Evolutionary conservation across 2,113 vertebrate species (phyloP).

Genomic region (Rattus norvegicus): DNA sequence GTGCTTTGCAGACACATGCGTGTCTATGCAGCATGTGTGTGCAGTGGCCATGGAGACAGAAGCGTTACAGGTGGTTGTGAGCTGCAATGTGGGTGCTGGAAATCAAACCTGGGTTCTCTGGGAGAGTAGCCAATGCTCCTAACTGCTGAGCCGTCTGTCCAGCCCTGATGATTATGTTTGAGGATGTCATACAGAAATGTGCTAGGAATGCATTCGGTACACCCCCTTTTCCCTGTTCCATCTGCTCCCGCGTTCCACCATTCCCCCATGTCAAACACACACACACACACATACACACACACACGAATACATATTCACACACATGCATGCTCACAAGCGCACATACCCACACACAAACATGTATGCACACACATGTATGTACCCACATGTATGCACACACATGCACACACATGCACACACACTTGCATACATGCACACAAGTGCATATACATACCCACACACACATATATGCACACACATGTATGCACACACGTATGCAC

Average conservation of each 20-base stretch:
- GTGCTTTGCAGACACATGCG: neutral
- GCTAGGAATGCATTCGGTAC: too few species aligned
- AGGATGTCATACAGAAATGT: neutral
- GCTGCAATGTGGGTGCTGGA: neutral
- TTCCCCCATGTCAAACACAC: neutral
- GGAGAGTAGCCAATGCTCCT: neutral
- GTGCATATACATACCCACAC: too few species aligned
- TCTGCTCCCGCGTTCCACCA: neutral
- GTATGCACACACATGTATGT: too few species aligned
- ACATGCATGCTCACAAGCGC: too few species aligned
- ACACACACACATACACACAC: neutral
- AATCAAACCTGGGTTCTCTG: neutral
- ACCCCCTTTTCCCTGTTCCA: neutral
- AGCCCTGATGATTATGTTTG: neutral
- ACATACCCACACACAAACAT: too few species aligned
- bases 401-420: too few species aligned
- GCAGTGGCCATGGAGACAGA: neutral
- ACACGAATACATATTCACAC: neutral
- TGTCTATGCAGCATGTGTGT: neutral
- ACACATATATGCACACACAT: too few species aligned
- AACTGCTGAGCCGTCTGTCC: neutral
- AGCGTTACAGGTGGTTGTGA: too few species aligned
- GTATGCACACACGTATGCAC: too few species aligned
- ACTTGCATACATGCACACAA: too few species aligned
- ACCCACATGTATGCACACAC: too few species aligned